Evolutionary conservation across 1,140 invertebrate genomes (phyloP).

Genomic region (Bombus sibiricus): DNA sequence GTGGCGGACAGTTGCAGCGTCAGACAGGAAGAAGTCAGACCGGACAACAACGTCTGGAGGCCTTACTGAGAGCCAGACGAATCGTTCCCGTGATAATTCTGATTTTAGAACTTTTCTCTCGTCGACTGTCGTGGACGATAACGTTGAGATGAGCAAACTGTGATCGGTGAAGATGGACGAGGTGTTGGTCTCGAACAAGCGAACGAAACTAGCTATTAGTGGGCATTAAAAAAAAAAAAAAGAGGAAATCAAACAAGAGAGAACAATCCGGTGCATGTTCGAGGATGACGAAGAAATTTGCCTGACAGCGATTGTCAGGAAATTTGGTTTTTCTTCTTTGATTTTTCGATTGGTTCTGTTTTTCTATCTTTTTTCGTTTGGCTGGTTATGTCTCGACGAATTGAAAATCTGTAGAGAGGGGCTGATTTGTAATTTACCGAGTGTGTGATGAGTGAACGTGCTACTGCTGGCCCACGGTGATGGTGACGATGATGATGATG

Average conservation of each 20-base stretch:
- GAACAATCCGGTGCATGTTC: slow-evolving; percentile 27
- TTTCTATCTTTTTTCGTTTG: neutral
- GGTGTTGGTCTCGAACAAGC: slow-evolving; percentile 29
- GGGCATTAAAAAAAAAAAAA: slow-evolving; percentile 59
- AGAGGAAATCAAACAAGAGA: slow-evolving; percentile 8
- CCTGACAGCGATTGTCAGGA: neutral
- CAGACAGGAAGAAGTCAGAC: slow-evolving; percentile 81
- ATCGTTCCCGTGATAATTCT: slow-evolving; percentile 17
- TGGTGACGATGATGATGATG: slow-evolving; percentile 43
- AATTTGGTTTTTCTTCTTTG: neutral
- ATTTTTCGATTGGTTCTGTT: neutral
- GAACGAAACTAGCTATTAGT: slow-evolving; percentile 59
- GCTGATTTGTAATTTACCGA: slow-evolving; percentile 60
- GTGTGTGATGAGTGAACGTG: slow-evolving; percentile 36
- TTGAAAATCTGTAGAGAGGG: slow-evolving; percentile 14
- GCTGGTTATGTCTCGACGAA: slow-evolving; percentile 59
- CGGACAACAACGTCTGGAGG: slow-evolving; percentile 82
- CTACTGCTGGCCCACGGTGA: slow-evolving; percentile 18
- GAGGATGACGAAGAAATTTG: neutral
- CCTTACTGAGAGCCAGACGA: slow-evolving; percentile 74
- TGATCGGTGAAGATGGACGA: neutral
- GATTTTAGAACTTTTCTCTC: slow-evolving; percentile 9
- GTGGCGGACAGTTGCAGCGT: slow-evolving; percentile 79
- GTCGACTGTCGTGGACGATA: neutral
- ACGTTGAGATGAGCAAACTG: neutral